A percentile compares a stretch with the other conserved stretches of the same genome.
Conservation (phyloP, 2,113 vertebrate genomes). For the Fukomys damarensis region DNA sequence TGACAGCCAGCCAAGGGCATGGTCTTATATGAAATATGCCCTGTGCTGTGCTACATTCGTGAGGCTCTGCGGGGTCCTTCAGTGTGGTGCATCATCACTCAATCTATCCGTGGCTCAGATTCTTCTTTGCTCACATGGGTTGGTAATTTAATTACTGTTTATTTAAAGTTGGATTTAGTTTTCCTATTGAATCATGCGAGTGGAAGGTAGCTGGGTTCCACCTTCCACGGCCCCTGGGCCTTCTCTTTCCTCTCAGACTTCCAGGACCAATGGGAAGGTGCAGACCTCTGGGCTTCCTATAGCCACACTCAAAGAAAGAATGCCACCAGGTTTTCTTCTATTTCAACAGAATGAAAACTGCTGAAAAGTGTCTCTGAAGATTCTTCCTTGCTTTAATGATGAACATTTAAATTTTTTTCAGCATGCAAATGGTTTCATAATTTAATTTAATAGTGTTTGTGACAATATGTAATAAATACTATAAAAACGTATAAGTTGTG, state of each 20-base stretch:
- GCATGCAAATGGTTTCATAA: slow-evolving; percentile 68
- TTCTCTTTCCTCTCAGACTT: not conserved
- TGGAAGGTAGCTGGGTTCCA: not conserved
- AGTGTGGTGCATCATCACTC: not conserved
- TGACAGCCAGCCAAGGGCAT: not conserved
- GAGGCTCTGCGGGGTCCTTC: not conserved
- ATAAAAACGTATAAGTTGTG: slow-evolving; percentile 64
- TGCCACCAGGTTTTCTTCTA: not conserved
- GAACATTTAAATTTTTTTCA: slow-evolving; percentile 59
- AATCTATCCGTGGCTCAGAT: not conserved
- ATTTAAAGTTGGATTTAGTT: not conserved
- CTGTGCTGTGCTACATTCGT: not conserved
- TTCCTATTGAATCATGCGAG: not conserved
- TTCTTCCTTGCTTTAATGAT: slow-evolving; percentile 52
- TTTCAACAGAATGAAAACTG: not conserved
- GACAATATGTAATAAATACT: slow-evolving; percentile 81
- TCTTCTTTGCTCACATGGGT: not conserved
- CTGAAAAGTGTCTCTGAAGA: slow-evolving; percentile 1
- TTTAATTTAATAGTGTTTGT: slow-evolving; percentile 78
- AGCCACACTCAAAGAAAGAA: not conserved
- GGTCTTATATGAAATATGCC: not conserved
- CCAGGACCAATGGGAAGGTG: accelerated
- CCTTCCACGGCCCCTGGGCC: not conserved
- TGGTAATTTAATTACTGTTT: not conserved
- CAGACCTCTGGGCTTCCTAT: not conserved